Evolutionary conservation across 1,140 invertebrate genomes (phyloP).

Genomic region (Calliphora vicina): DNA sequence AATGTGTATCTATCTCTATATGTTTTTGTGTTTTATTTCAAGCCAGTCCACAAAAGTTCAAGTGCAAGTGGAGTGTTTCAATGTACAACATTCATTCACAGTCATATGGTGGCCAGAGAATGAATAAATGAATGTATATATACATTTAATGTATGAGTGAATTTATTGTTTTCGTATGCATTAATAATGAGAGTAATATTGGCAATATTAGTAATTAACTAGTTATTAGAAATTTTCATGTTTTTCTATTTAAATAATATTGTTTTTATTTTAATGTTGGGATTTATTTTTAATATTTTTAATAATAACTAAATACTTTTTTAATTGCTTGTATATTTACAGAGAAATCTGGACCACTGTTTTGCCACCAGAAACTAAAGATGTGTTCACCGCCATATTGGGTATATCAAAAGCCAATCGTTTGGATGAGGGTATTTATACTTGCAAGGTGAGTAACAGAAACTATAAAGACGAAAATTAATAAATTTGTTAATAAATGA

Average conservation of each 20-base stretch:
- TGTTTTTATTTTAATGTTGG: neutral
- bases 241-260: too few relatives aligned
- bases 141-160: neutral
- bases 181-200: neutral
- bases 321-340: conserved; percentile 45
- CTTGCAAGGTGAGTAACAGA: conserved; percentile 71
- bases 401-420: conserved; percentile 72
- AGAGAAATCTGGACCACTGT: conserved; percentile 71
- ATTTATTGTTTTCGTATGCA: neutral
- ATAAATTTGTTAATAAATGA: too few relatives aligned
- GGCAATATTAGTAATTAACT: neutral
- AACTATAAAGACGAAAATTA: too few relatives aligned
- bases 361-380: conserved; percentile 71
- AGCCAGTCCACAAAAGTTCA: neutral
- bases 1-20: neutral
- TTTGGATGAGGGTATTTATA: conserved; percentile 76
- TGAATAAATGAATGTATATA: neutral
- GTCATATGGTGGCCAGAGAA: neutral
- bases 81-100: too few relatives aligned
- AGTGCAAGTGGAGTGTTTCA: neutral
- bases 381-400: conserved; percentile 74
- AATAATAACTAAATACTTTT: neutral
- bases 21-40: neutral
- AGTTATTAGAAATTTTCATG: neutral
- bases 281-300: neutral